Conservation (phyloP, 2,797 vertebrate species). For the Crenichthys baileyi region DNA sequence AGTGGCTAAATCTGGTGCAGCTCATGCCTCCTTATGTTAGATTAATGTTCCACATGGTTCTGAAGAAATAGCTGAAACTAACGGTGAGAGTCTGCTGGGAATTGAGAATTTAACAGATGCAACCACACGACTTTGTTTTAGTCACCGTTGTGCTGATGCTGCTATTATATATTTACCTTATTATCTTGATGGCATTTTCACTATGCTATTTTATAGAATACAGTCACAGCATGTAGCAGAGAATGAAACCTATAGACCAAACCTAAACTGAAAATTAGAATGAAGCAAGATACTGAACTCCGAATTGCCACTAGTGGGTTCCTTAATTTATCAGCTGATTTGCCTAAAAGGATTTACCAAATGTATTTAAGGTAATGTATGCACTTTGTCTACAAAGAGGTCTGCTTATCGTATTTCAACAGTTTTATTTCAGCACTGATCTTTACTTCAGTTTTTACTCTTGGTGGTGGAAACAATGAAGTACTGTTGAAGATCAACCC, state of each 20-base stretch:
- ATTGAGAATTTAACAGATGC: conserved; percentile 2
- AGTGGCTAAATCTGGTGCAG: background rate
- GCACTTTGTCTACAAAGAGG: too few relatives aligned
- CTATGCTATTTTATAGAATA: background rate
- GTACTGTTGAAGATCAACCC: too few relatives aligned
- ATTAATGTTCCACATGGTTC: background rate
- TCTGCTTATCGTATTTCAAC: too few relatives aligned
- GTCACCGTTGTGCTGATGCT: background rate
- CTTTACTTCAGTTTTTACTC: too few relatives aligned
- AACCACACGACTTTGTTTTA: background rate
- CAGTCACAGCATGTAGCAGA: background rate
- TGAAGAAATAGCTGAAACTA: background rate
- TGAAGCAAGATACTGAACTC: background rate
- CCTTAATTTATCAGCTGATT: too few relatives aligned
- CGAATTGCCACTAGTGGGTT: background rate
- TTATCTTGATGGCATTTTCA: background rate
- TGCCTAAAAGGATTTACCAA: too few relatives aligned
- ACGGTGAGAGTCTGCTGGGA: background rate
- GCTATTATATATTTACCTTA: background rate
- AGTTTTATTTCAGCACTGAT: too few relatives aligned
- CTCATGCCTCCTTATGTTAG: background rate
- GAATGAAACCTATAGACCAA: background rate
- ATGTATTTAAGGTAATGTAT: too few relatives aligned
- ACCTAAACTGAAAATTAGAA: background rate
- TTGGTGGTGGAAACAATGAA: too few relatives aligned